These are phyloP conservation scores for Sarcophaga bullata DNA, from an alignment of 1,140 invertebrate species.

Conservation along the genomic window DNA sequence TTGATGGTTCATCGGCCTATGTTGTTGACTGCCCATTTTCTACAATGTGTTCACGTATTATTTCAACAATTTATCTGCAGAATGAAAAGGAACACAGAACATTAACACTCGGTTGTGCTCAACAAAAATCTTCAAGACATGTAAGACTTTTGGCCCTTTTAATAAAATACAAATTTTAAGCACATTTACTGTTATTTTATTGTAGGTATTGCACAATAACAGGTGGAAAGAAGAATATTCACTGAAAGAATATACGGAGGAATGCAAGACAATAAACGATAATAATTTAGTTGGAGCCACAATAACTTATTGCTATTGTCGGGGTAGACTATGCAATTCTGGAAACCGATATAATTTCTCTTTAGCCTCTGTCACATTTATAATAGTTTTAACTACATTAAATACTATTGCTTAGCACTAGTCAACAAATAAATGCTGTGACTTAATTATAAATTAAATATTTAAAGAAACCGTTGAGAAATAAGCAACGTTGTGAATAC, in stretches of 20 bases:
- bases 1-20: slow-evolving; percentile 74
- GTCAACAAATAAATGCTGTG: no score
- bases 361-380: no score
- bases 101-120: slow-evolving; percentile 77
- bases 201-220: slow-evolving; percentile 68
- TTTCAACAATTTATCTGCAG: slow-evolving; percentile 70
- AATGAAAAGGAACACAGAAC: slow-evolving; percentile 73
- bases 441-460: no score
- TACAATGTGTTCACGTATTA: slow-evolving; percentile 82
- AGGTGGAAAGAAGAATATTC: slow-evolving; percentile 72
- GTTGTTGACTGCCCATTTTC: slow-evolving; percentile 80
- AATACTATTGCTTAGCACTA: no score
- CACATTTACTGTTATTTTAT: slow-evolving; percentile 26
- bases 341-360: slow-evolving; percentile 49
- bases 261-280: slow-evolving; percentile 72
- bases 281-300: slow-evolving; percentile 70
- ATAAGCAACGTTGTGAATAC: no score
- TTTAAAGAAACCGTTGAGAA: no score
- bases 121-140: slow-evolving; percentile 74
- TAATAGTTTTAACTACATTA: no score
- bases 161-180: background rate
- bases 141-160: slow-evolving; percentile 43
- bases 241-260: slow-evolving; percentile 75
- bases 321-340: slow-evolving; percentile 73
- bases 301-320: slow-evolving; percentile 75